Conservation (phyloP, 2,113 vertebrate genomes). For the Stigmatopora argus region DNA sequence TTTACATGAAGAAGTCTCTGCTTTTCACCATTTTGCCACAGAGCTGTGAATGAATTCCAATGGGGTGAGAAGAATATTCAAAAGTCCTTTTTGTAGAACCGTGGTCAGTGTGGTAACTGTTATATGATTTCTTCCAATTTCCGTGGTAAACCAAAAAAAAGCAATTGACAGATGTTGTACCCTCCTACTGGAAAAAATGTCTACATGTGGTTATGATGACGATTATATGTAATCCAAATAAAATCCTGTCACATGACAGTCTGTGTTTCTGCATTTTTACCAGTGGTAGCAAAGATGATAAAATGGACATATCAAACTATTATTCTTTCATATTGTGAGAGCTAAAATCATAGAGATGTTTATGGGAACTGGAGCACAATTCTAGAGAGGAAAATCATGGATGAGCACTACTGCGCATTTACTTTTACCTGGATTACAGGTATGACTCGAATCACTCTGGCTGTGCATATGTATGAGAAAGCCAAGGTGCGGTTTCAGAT, state of each 20-base stretch:
- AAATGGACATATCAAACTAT: neutral
- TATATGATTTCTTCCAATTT: slow-evolving; percentile 34
- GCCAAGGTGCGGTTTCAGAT: no score
- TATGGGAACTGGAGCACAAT: neutral
- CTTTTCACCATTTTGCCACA: slow-evolving; percentile 21
- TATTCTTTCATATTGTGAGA: neutral
- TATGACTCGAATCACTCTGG: no score
- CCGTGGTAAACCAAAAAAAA: slow-evolving; percentile 39
- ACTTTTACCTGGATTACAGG: neutral
- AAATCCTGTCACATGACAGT: neutral
- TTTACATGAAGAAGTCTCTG: slow-evolving; percentile 17
- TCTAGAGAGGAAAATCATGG: neutral
- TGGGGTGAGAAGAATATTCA: slow-evolving; percentile 31
- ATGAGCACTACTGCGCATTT: neutral
- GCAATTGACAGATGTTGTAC: slow-evolving; percentile 25
- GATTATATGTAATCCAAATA: slow-evolving; percentile 15
- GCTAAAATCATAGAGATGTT: neutral
- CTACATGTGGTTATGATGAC: slow-evolving; percentile 11
- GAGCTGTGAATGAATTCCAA: slow-evolving; percentile 31
- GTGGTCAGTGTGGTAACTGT: slow-evolving; percentile 11
- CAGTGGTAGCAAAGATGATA: neutral
- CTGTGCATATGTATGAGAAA: no score
- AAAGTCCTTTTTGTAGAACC: slow-evolving; percentile 30
- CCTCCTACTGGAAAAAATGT: slow-evolving; percentile 9
- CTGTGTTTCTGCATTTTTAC: neutral